These are phyloP conservation scores for Gallinago undulata DNA, from an alignment of 2,113 vertebrate species.

Conservation along the genomic window DNA sequence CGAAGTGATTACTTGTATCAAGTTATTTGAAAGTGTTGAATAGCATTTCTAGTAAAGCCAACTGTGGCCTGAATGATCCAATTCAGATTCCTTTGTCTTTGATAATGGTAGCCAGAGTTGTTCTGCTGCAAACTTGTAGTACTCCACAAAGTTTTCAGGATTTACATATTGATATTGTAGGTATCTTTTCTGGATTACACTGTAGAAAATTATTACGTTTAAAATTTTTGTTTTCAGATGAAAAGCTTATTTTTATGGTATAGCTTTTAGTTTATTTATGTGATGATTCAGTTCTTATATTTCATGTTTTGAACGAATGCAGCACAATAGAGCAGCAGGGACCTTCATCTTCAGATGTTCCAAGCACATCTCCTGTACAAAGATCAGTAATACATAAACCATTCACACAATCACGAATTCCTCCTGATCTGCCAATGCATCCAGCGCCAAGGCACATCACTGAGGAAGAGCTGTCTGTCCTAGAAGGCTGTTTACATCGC, in stretches of 20 bases:
- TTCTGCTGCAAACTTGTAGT: neutral
- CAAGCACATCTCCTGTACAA: constrained; percentile 75
- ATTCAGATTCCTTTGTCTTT: neutral
- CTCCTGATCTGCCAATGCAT: constrained; percentile 94
- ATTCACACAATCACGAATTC: constrained; percentile 94
- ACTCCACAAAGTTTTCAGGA: neutral
- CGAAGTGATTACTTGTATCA: neutral
- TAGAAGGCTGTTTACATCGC: constrained; percentile 94
- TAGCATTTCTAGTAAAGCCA: neutral
- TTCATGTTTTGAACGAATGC: constrained; percentile 43
- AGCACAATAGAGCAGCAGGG: constrained; percentile 87
- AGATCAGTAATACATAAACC: constrained; percentile 92
- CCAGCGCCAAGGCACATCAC: constrained; percentile 94
- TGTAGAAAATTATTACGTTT: neutral
- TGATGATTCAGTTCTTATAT: neutral
- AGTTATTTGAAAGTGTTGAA: neutral
- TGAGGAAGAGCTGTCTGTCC: constrained; percentile 90
- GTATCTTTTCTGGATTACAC: neutral
- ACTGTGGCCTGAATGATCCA: neutral
- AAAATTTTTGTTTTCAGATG: neutral
- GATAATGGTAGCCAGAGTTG: neutral
- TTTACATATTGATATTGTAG: neutral
- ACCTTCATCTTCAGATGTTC: constrained; percentile 77
- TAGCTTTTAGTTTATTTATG: neutral
- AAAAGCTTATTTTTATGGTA: neutral